Base-by-base conservation (phyloP, 2,888 invertebrate genomes). In the Dioctria linearis region DNA sequence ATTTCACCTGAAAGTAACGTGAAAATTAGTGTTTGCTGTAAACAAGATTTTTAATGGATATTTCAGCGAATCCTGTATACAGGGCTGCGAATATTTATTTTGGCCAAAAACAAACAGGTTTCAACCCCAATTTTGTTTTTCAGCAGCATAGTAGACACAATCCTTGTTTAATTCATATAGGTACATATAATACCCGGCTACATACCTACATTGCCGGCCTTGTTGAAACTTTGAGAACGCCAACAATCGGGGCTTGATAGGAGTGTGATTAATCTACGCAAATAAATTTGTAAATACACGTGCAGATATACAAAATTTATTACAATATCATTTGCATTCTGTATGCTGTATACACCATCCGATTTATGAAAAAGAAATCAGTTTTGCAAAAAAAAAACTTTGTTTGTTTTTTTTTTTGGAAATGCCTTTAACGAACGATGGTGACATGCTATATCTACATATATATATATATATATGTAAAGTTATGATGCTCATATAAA, bases 291-390 rank as follows among this genome's bases (percentile, higher is more conserved):
- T 40, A 71, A 13, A 25, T 42, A 42, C 13, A 49, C 25, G 42
- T 54, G 51, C 39, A 40, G 25, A 25, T 25, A 25, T 25, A 25
- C 25, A 25, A 25, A 71, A 54, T 71, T 54, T 49, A 37, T 25
- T 37, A 9, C 49, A 37, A 51, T 71, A 71, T 54, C 51, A 71
- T 71, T 71, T 51, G 69, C 69, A 71, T 51, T 37, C 25, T 11
- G 9, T 13, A 9, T 46, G 6, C 8, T 13, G 43, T 25, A 25
- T 25, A 49, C 46, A 5, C 5, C 67, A 43, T 49, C 54, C 39
- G 54, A 71, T 54, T 54, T 71, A 39, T 71, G 71, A 39, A 71
- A 71, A 71, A 71, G 49, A 71, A 71, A 71, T 54, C 49, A 71
- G 51, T 51, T 71, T 71, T 13, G 54, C 71, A 54, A 51, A 71